phyloP scores from a whole-genome alignment of 2,888 invertebrate genomes.

The Icerya purchasi region DNA sequence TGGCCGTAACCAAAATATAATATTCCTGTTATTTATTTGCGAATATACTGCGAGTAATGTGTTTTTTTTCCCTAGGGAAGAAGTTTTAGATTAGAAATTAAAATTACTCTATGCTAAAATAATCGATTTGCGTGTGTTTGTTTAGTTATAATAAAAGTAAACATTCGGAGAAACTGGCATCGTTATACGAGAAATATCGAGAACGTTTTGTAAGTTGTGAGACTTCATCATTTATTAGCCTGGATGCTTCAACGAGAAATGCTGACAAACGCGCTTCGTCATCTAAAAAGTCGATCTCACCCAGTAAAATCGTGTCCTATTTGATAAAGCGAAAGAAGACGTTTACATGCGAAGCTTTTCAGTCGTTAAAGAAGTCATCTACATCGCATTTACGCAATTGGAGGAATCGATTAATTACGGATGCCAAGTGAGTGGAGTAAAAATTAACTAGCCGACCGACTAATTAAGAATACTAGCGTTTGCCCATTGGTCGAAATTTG shows the following conservation, averaged over 20 bases:
- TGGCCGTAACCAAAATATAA: no score
- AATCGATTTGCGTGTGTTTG: no score
- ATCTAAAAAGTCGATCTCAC: slow-evolving; percentile 30
- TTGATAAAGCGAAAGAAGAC: slow-evolving; percentile 50
- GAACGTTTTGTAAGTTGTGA: slow-evolving; percentile 52
- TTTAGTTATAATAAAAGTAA: slow-evolving; percentile 47
- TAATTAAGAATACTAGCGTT: no score
- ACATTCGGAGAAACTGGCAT: slow-evolving; percentile 35
- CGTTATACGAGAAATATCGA: slow-evolving; percentile 39
- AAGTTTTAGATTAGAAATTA: no score
- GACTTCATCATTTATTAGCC: slow-evolving; percentile 41
- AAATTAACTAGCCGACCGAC: no score
- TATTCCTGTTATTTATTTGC: no score
- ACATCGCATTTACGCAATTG: background rate
- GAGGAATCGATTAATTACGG: background rate
- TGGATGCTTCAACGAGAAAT: slow-evolving; percentile 24
- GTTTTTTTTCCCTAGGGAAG: no score
- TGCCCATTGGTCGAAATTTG: no score
- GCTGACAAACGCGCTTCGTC: background rate
- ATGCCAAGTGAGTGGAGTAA: background rate
- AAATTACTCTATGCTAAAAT: no score
- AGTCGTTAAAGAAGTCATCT: background rate
- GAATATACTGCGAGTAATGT: no score
- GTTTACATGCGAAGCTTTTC: slow-evolving; percentile 42
- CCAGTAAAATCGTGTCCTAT: slow-evolving; percentile 53